Base-by-base conservation (phyloP, 2,797 vertebrate genomes). In the Tenualosa thibaudeaui region DNA sequence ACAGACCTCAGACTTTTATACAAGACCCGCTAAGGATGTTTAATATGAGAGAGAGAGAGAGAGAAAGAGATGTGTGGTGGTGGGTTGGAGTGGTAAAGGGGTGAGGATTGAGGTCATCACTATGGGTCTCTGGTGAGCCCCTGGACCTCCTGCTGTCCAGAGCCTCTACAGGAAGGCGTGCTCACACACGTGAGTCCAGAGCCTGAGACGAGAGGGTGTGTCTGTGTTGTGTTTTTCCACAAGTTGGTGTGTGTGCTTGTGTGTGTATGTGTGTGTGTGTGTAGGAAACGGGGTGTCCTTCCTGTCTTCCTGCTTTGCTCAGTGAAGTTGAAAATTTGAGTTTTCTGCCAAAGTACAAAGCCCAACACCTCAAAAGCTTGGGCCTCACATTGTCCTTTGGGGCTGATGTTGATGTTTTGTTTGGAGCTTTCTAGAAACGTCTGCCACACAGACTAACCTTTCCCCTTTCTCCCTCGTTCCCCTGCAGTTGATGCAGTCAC, bases 161-260 rank as follows among this genome's bases (percentile, higher is more conserved):
- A 86, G 86, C 90, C 90, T 65, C 71, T 26, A 85, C 31, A 60
- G 81, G 83, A 85, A 87, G 83, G 87, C 84, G 90, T 93, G 91
- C 88, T 82, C 83, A 87, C 88, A 91, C 94, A 94, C 90, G 93
- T 93, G 93, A 94, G 91, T 0, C 15, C 86, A 85, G 88, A 84
- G 68, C 83, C 85, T 88, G 84, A 85, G 92, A 88, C 93, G 93
- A 53, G 51, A 53, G 51, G 51, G 51, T 53, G 92, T 50, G 90
- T 90, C 86, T 89, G 87, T 84, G 85, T 85, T 92, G 94, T 93
- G 93, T 94, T 93, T 75, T 94, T 93, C 93, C 92, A 90, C 91
- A 92, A 92, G 85, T 86, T 90, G 87, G 89, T 89, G 68, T 6
- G 31, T 0, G 31, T 31, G 31, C 31, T 31, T 31, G 31, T 31